These are phyloP conservation scores for Melanostoma mellinum DNA, from an alignment of 2,888 invertebrate genomes.

Conservation along the genomic window DNA sequence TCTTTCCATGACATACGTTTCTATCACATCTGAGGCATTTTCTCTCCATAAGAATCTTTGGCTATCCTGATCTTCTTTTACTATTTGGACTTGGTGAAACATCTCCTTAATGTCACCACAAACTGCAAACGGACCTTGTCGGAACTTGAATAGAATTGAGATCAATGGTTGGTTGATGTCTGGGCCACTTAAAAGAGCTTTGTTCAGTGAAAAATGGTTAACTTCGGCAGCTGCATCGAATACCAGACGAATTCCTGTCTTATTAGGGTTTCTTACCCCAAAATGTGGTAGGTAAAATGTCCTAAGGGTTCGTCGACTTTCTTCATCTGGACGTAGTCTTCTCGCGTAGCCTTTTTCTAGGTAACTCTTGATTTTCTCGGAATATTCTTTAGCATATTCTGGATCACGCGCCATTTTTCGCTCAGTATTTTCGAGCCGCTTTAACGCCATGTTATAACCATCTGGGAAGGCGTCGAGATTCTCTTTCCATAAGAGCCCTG, in stretches of 20 bases:
- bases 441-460: conserved; percentile 54
- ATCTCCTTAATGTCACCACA: neutral
- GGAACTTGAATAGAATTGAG: neutral
- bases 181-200: conserved; percentile 74
- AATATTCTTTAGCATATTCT: conserved; percentile 54
- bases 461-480: conserved; percentile 13
- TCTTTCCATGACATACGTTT: conserved; percentile 29
- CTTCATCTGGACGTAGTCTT: conserved; percentile 58
- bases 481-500: conserved; percentile 43
- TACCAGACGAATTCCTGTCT: conserved; percentile 75
- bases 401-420: conserved; percentile 30
- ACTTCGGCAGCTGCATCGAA: conserved; percentile 76
- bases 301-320: neutral
- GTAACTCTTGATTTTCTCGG: conserved; percentile 56
- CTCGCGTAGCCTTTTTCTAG: conserved; percentile 70
- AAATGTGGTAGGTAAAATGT: conserved; percentile 75
- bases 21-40: neutral
- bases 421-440: conserved; percentile 50
- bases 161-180: neutral
- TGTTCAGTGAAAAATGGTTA: conserved; percentile 73
- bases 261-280: conserved; percentile 71
- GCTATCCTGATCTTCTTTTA: conserved; percentile 74
- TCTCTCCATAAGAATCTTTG: conserved; percentile 75
- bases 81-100: conserved; percentile 73
- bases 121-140: conserved; percentile 1